Base-by-base conservation (phyloP, 2,113 vertebrate species). In the Plotosus lineatus region DNA sequence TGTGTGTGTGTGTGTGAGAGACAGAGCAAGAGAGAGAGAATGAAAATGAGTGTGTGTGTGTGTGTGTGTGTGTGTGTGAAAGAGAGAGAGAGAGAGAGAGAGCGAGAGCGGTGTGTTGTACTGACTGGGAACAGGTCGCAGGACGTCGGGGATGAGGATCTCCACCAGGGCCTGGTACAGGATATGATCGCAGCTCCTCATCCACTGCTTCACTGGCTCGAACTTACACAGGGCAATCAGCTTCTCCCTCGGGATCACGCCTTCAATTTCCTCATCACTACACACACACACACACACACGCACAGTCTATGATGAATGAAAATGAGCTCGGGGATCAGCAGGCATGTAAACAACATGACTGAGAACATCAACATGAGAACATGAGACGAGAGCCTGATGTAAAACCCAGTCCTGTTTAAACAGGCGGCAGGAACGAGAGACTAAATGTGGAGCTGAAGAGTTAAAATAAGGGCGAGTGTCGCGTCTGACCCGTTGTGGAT, bases 161-260 rank as follows among this genome's bases (percentile, higher is more conserved):
- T 99, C 97, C 84, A 99, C 97, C 83, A 99, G 92, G 0, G 98
- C 95, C 92, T 99, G 98, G 93, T 98, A 99, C 65, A 99, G 90
- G 91, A 99, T 95, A 90, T 99, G 97, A 85, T 99, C 98, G 1
- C 98, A 99, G 92, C 91, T 95, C 79, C 96, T 92, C 98, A 99
- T 98, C 98, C 98, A 99, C 46, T 94, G 88, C 84, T 96, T 92
- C 78, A 99, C 85, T 0, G 97, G 95, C 79, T 97, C 95, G 0
- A 94, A 95, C 87, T 96, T 96, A 86, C 97, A 99, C 85, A 99
- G 90, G 15, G 93, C 80, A 55, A 98, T 89, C 88, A 99, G 95
- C 88, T 95, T 98, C 65, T 97, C 95, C 85, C 94, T 92, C 0
- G 95, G 94, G 85, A 99, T 93, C 55, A 89, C 53, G 3, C 91